phyloP scores from a whole-genome alignment of 1,140 invertebrate genomes.

The Drosophila repletoides region DNA sequence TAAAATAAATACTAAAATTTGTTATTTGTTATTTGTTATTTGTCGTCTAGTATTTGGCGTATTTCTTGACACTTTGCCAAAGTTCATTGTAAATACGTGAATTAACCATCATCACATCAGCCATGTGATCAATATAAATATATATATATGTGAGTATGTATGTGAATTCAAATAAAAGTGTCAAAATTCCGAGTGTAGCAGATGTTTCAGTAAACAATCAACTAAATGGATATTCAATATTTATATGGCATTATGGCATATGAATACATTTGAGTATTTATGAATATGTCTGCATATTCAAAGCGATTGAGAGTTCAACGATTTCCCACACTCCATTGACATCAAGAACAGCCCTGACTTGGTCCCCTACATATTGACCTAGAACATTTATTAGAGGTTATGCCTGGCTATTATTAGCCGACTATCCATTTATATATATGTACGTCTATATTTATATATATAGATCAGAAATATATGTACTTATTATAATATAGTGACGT shows the following conservation, averaged over 20 bases:
- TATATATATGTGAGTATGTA: constrained; percentile 7
- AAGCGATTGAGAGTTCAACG: background rate
- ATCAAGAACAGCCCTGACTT: constrained; percentile 60
- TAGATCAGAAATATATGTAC: constrained; percentile 21
- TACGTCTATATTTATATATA: constrained; percentile 10
- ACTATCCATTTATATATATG: constrained; percentile 22
- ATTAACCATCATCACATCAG: no score
- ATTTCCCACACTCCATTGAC: constrained; percentile 46
- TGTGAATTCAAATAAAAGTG: constrained; percentile 12
- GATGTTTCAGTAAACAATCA: no score
- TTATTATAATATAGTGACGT: constrained; percentile 44
- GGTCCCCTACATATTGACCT: constrained; percentile 61
- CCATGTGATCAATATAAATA: constrained; percentile 1
- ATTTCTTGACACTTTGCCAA: constrained; percentile 65
- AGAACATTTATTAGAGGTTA: constrained; percentile 73
- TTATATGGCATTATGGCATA: no score
- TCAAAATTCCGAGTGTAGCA: no score
- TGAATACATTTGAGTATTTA: no score
- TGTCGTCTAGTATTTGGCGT: constrained; percentile 8
- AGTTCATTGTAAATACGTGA: constrained; percentile 56
- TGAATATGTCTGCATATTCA: no score
- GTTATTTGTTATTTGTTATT: constrained; percentile 1
- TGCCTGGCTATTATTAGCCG: constrained; percentile 54
- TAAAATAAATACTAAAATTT: constrained; percentile 46
- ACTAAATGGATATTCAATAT: no score